A percentile compares a stretch with the other conserved stretches of the same genome.
Evolutionary conservation across 1,140 invertebrate species (phyloP).

Genomic region (Mactra quadrangularis): DNA sequence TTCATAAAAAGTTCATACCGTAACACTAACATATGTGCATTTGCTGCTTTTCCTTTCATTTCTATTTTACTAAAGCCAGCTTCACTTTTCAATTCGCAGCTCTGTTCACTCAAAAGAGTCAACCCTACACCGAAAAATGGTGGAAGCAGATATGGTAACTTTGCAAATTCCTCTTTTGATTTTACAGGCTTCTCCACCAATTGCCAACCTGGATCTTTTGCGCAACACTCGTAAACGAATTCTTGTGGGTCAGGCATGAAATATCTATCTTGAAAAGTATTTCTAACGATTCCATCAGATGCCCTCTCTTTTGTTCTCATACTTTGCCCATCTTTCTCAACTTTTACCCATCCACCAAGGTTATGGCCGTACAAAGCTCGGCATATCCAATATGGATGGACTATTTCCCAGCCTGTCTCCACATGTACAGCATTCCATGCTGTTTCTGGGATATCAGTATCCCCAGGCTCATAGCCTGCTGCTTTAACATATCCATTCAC

Average conservation of each 20-base stretch:
- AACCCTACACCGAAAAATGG: constrained; percentile 61
- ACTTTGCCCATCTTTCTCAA: constrained; percentile 56
- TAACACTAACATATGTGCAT: constrained; percentile 56
- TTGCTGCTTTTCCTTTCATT: constrained; percentile 47
- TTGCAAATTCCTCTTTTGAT: constrained; percentile 32
- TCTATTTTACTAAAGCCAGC: constrained; percentile 32
- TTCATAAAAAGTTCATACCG: constrained; percentile 60
- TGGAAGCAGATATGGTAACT: constrained; percentile 59
- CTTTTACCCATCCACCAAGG: constrained; percentile 65
- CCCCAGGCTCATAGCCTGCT: constrained; percentile 61
- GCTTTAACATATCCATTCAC: constrained; percentile 62
- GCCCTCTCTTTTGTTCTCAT: constrained; percentile 23
- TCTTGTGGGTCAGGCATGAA: constrained; percentile 61
- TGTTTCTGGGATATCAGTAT: constrained; percentile 14
- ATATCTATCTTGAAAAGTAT: constrained; percentile 65
- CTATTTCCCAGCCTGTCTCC: constrained; percentile 60
- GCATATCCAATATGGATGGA: constrained; percentile 67
- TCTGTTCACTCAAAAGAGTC: constrained; percentile 30
- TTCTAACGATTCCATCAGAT: constrained; percentile 44
- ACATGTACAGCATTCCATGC: constrained; percentile 61
- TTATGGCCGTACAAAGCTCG: constrained; percentile 54
- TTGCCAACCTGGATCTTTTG: constrained; percentile 60
- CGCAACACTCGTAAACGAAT: constrained; percentile 60
- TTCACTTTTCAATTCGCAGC: constrained; percentile 23
- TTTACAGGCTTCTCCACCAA: constrained; percentile 4